Base-by-base conservation (phyloP, 53 echinoderm and acorn worm species). In the Echinarachnius parma region DNA sequence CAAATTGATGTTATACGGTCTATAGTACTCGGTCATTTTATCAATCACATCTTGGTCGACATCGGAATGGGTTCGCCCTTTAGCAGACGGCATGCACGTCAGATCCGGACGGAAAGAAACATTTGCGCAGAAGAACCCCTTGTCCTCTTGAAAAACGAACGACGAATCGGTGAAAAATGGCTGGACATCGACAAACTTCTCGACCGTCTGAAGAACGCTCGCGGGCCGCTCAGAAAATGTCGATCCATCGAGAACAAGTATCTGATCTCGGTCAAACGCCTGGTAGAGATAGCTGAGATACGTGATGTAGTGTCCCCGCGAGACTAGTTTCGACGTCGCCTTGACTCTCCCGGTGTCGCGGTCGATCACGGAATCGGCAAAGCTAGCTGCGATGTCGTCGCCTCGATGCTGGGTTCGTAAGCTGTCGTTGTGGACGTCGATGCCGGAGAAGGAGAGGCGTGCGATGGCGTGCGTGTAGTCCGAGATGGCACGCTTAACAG, bases 121-220 rank as follows among this genome's bases (percentile, higher is more conserved):
- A 48, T 48, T 48, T 5, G 49, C 49, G n/a, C 49, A 48, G n/a
- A 48, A 48, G 49, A 48, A 48, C 22, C 49, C 49, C 10, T 48
- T 48, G 4, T 48, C 49, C 4, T 48, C 49, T 20, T 48, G 19
- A 48, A 7, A 48, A 5, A 48, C n/a, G 1, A 48, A 48, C 19
- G 49, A 48, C 14, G 49, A 48, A 5, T 16, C 49, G 13, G 18
- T 2, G n/a, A 48, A 48, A 48, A 48, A 1, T 48, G 49, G 49
- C 14, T 19, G 49, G 10, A 48, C 49, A 48, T 22, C 49, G 4
- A 48, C 19, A 48, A 48, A 48, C 4, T 10, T 4, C 22, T 48
- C 49, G 22, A 48, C 49, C 0, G 13, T 48, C 22, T 48, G 1
- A 48, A 48, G 49, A 22, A 48, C 49, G 18, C 22, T 4, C 22